Conservation (phyloP, 2,888 invertebrate genomes). For the Troides aeacus region DNA sequence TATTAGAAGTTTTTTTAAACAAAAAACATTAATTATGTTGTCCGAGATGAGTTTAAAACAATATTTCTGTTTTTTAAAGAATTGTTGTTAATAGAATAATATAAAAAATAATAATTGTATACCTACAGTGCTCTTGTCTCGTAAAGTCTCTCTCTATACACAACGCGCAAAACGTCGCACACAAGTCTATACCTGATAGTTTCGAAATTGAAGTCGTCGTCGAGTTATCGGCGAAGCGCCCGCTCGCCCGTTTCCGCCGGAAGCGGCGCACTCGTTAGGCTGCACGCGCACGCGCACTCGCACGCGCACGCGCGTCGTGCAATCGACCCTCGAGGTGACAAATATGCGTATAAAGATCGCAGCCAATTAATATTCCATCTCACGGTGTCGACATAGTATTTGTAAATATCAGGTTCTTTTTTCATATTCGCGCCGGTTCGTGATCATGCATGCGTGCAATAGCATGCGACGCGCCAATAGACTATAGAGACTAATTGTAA, state of each 20-base stretch:
- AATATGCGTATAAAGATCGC: constrained; percentile 13
- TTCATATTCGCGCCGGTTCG: constrained; percentile 5
- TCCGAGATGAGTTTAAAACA: too few relatives aligned
- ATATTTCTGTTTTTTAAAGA: too few relatives aligned
- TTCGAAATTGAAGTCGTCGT: constrained; percentile 72
- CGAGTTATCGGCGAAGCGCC: constrained; percentile 60
- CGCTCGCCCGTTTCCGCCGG: constrained; percentile 25
- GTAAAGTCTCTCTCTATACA: too few relatives aligned
- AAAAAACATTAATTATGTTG: too few relatives aligned
- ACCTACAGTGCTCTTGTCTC: too few relatives aligned
- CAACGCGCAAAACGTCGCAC: too few relatives aligned
- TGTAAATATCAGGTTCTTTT: neutral
- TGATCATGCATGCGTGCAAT: constrained; percentile 1
- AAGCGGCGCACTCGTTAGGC: neutral
- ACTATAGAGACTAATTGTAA: constrained; percentile 5
- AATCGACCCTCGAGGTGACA: constrained; percentile 18
- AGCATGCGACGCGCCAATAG: constrained; percentile 4
- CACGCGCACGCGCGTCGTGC: constrained; percentile 12
- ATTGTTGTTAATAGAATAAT: too few relatives aligned
- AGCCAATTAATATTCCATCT: neutral
- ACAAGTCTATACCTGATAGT: constrained; percentile 65
- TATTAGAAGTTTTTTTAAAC: too few relatives aligned
- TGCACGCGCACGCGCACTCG: constrained; percentile 1
- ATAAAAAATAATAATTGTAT: too few relatives aligned
- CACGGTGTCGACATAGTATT: constrained; percentile 16